Percentiles rank a stretch among this genome's conserved stretches.
Conservation (phyloP, 2,113 vertebrate species). For the Phylloscopus trochiloides region DNA sequence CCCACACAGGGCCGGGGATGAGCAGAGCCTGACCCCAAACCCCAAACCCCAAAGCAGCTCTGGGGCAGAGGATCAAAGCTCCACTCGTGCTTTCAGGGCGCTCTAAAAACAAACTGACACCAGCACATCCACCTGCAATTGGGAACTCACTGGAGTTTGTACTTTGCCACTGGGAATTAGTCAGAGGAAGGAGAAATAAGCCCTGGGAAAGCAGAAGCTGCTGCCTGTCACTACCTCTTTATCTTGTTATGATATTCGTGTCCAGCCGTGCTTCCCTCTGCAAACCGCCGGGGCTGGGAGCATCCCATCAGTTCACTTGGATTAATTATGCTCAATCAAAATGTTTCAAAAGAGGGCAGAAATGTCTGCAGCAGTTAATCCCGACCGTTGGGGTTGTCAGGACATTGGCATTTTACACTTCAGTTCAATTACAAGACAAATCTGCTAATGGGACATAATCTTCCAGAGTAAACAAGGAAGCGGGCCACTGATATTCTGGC, state of each 20-base stretch:
- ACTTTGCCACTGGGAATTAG: not conserved
- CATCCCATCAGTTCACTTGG: not conserved
- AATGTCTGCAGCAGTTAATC: conserved; percentile 22
- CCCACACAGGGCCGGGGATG: rapidly evolving
- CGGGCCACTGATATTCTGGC: conserved; percentile 40
- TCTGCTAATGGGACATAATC: conserved; percentile 62
- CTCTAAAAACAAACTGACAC: not conserved
- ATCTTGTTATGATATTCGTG: not conserved
- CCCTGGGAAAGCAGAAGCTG: not conserved
- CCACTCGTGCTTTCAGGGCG: rapidly evolving
- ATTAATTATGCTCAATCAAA: conserved; percentile 53
- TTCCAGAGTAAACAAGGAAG: conserved; percentile 57
- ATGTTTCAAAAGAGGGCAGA: not conserved
- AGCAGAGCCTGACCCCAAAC: not conserved
- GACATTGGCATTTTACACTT: conserved; percentile 53
- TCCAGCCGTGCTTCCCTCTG: not conserved
- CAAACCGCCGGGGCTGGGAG: not conserved
- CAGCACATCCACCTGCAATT: not conserved
- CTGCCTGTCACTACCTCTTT: not conserved
- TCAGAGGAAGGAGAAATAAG: not conserved
- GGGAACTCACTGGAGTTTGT: not conserved
- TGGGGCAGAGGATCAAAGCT: not conserved
- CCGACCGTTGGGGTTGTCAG: conserved; percentile 11
- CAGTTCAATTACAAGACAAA: conserved; percentile 63
- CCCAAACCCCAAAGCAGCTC: not conserved